Conservation (phyloP, 92 coral and sea anemone species). For the Desmophyllum pertusum region DNA sequence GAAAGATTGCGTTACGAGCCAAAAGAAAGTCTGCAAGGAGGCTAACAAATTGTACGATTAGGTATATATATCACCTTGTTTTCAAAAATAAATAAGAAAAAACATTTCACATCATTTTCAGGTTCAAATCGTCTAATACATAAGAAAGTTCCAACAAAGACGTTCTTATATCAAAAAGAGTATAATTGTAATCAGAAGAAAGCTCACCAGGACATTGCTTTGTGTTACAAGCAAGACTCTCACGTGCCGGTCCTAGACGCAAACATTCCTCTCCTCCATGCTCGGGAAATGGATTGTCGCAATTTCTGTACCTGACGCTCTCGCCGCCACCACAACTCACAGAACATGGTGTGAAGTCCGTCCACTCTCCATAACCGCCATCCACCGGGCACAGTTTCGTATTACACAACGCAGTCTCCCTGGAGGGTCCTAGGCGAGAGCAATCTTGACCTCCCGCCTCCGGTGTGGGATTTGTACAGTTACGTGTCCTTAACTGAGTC, state of each 20-base stretch:
- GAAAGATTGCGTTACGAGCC: too few relatives aligned
- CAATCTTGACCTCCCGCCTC: slow-evolving; percentile 76
- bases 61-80: too few relatives aligned
- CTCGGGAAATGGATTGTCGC: slow-evolving; percentile 72
- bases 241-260: slow-evolving; percentile 57
- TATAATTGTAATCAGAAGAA: not conserved
- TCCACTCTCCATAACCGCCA: slow-evolving; percentile 86
- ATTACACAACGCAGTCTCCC: slow-evolving; percentile 56
- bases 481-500: slow-evolving; percentile 58
- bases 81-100: too few relatives aligned
- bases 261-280: slow-evolving; percentile 76
- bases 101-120: too few relatives aligned
- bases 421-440: slow-evolving; percentile 61
- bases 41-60: too few relatives aligned
- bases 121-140: not conserved
- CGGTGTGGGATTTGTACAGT: slow-evolving; percentile 78
- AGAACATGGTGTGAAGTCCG: slow-evolving; percentile 60
- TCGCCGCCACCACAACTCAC: slow-evolving; percentile 78
- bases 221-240: slow-evolving; percentile 54
- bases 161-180: not conserved
- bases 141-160: not conserved
- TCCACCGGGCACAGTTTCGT: slow-evolving; percentile 75
- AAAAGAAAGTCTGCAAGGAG: too few relatives aligned
- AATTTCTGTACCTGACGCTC: slow-evolving; percentile 63
- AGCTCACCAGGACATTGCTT: slow-evolving; percentile 71